phyloP scores from a whole-genome alignment of 2,888 invertebrate genomes.

The Drosophila sordidula region DNA sequence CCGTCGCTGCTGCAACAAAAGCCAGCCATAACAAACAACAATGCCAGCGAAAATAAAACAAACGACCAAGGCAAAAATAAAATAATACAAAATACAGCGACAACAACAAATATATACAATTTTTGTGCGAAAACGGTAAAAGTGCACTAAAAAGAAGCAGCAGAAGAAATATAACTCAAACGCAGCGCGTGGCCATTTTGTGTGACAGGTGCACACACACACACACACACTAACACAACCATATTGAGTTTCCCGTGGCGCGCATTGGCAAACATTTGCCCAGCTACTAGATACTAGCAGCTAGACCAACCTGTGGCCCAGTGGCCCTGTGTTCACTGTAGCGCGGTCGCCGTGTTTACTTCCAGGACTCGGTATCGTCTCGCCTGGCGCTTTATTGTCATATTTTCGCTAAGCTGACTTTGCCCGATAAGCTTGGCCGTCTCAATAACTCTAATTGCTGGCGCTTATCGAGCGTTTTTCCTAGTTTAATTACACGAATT shows the following conservation, averaged over 20 bases:
- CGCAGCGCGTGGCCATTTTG: constrained; percentile 62
- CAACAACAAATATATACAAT: constrained; percentile 15
- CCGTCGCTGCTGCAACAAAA: constrained; percentile 69
- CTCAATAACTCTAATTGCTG: constrained; percentile 72
- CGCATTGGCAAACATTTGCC: constrained; percentile 70
- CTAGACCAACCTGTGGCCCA: constrained; percentile 16
- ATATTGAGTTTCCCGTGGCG: constrained; percentile 78
- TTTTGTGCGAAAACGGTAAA: constrained; percentile 61
- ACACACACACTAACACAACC: constrained; percentile 13
- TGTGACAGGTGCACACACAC: constrained; percentile 27
- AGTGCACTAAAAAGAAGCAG: constrained; percentile 23
- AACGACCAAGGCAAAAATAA: constrained; percentile 51
- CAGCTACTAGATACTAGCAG: constrained; percentile 23
- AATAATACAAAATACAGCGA: constrained; percentile 34
- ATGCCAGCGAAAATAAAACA: constrained; percentile 57
- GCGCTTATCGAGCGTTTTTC: constrained; percentile 60
- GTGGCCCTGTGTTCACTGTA: constrained; percentile 21
- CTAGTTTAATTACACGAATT: constrained; percentile 68
- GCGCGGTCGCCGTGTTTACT: constrained; percentile 11
- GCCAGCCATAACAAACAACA: constrained; percentile 73
- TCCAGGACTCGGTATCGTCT: constrained; percentile 2
- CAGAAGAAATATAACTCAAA: constrained; percentile 39
- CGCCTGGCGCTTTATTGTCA: constrained; percentile 47
- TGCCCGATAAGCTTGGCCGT: constrained; percentile 55
- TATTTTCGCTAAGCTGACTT: constrained; percentile 49